phyloP scores from a whole-genome alignment of 2,797 vertebrate genomes.

The Numenius phaeopus region DNA sequence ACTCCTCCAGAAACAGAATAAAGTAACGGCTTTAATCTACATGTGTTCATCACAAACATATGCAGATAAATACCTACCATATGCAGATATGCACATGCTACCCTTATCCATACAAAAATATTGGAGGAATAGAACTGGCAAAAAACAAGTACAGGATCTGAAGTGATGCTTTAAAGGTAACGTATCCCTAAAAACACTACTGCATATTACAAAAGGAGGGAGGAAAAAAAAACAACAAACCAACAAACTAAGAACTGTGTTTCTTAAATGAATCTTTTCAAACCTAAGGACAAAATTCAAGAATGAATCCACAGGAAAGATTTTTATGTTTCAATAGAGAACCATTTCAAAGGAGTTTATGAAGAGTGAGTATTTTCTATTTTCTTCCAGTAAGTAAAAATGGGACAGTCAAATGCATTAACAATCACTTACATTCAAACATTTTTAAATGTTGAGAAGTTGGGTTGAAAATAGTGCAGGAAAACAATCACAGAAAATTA shows the following conservation, averaged over 20 bases:
- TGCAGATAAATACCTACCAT: not conserved
- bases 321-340: not conserved
- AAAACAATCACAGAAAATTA: not conserved
- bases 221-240: not conserved
- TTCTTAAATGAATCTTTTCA: not conserved
- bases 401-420: not conserved
- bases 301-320: not conserved
- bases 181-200: accelerated
- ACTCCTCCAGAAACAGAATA: not conserved
- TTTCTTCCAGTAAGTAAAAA: not conserved
- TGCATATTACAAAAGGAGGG: not conserved
- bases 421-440: not conserved
- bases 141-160: not conserved
- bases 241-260: not conserved
- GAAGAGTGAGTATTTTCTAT: not conserved
- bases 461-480: not conserved
- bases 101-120: not conserved
- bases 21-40: not conserved
- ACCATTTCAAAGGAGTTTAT: not conserved
- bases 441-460: not conserved
- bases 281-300: not conserved
- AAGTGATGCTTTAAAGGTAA: not conserved
- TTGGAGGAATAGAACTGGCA: not conserved
- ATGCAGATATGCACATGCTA: not conserved
- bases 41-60: not conserved